Base-by-base conservation (phyloP, 2,113 vertebrate species). In the Nothobranchius kuhntae region DNA sequence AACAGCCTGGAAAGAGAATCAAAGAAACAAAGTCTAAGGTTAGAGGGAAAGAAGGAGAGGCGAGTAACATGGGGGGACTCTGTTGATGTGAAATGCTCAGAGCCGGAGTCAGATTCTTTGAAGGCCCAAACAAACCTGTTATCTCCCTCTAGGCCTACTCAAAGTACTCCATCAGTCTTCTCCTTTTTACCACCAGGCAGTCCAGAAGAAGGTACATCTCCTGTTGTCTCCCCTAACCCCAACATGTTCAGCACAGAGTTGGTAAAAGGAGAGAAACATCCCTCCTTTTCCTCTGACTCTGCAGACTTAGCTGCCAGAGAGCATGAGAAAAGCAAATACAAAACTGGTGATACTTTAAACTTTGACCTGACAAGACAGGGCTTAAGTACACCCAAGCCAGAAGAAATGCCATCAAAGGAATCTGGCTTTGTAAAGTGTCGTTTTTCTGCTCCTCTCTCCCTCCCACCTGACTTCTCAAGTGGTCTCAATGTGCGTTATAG, bases 401-500 rank as follows among this genome's bases (percentile, higher is more conserved):
- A 71, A 50, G 68, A 72, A 63, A 80, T 65, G 2, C 13, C 56
- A 2, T 87, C 81, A 12, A 42, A 68, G 9, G 86, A 89, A 71
- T 75, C 73, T 46, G 73, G 40, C 21, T 51, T 52, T 17, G 64
- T 53, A 56, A 75, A 77, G 9, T 53, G 38, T 51, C 36, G 1
- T 52, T 68, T 57, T 35, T 61, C 73, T 44, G 30, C 68, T 13
- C 68, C 86, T 53, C 71, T 78, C 10, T 89, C 89, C 42, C 81
- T 88, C 35, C 83, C 84, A 42, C 61, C 84, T 8, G 90, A 91
- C 48, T 82, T 87, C 66, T 84, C 77, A 65, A 81, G 63, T 62
- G 75, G 73, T 51, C 89, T 87, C 61, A 83, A 77, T 30, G 59
- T 75, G 60, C 86, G 83, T 48, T 86, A 91, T 6, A 91, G 89